phyloP scores from a whole-genome alignment of 2,113 vertebrate species.

The Phylloscopus trochiloides region DNA sequence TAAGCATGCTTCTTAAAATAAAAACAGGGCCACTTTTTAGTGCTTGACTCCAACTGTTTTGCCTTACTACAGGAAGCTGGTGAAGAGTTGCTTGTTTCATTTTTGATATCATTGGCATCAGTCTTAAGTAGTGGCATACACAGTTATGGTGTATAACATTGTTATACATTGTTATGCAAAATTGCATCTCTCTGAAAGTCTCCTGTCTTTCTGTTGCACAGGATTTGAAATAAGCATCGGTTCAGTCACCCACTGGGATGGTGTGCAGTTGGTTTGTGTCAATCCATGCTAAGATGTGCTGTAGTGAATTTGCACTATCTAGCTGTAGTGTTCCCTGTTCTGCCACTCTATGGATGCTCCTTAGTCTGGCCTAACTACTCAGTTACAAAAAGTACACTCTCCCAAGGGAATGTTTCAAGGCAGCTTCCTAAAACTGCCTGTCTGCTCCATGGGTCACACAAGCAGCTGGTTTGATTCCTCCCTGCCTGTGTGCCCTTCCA shows the following conservation, averaged over 20 bases:
- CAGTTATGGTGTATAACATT: neutral
- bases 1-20: neutral
- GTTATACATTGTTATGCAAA: neutral
- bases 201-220: neutral
- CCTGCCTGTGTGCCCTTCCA: neutral
- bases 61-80: neutral
- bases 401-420: neutral
- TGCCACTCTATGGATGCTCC: neutral
- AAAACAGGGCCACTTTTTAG: neutral
- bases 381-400: neutral
- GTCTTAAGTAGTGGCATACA: neutral
- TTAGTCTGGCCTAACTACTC: neutral
- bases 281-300: accelerated
- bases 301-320: neutral
- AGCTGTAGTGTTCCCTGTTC: neutral
- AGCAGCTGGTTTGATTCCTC: neutral
- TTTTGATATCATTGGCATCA: slow-evolving; percentile 6
- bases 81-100: neutral
- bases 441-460: neutral
- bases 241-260: neutral
- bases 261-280: accelerated
- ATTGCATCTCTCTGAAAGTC: neutral
- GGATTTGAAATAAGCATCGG: neutral
- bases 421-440: neutral
- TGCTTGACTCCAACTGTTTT: neutral